These are phyloP conservation scores for Drosophila orosa DNA, from an alignment of 1,140 invertebrate genomes.

Conservation along the genomic window DNA sequence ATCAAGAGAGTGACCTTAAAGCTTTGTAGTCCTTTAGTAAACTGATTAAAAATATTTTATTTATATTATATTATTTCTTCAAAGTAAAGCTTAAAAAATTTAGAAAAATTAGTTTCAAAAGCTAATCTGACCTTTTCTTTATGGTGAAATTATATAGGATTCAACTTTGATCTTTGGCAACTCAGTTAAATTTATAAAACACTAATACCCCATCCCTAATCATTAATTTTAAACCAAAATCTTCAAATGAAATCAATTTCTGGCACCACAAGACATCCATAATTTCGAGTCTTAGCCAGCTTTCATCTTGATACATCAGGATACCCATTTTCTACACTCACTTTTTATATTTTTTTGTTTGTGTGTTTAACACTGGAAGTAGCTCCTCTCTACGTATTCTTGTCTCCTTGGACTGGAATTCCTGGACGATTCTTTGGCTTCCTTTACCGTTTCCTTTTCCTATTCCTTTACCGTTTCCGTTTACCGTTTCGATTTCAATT, in stretches of 20 bases:
- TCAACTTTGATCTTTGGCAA: fast-evolving
- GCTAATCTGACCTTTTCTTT: neutral
- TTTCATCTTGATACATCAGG: neutral
- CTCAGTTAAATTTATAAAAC: no score
- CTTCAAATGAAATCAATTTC: neutral
- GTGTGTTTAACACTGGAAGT: neutral
- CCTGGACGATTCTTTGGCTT: slow-evolving; percentile 9
- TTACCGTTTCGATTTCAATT: slow-evolving; percentile 4
- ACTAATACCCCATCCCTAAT: neutral
- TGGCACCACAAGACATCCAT: no score
- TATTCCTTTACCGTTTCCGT: neutral
- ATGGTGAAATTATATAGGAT: neutral
- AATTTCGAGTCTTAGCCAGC: neutral
- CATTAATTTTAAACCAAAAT: neutral
- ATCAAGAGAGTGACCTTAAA: neutral
- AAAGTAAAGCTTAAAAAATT: neutral
- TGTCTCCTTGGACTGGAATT: slow-evolving; percentile 12
- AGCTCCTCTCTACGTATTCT: neutral
- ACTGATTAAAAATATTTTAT: neutral
- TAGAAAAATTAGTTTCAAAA: neutral
- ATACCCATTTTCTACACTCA: neutral
- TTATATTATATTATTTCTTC: neutral
- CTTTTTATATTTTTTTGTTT: slow-evolving; percentile 4
- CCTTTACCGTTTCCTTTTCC: neutral
- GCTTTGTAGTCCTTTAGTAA: neutral